phyloP scores from a whole-genome alignment of 2,888 invertebrate genomes.

The Acrobeloides nanus region DNA sequence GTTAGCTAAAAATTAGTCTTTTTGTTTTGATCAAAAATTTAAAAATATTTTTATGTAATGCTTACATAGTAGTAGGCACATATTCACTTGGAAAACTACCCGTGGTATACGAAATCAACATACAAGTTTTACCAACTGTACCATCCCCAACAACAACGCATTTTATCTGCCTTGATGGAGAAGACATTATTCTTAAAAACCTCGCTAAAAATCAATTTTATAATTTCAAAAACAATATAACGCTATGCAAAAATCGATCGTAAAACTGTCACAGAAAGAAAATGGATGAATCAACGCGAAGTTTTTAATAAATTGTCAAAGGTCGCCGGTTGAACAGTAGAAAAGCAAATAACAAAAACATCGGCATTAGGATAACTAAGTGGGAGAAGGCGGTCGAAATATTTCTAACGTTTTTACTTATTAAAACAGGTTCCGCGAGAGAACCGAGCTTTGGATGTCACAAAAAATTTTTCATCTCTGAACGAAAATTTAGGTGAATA shows the following conservation, averaged over 20 bases:
- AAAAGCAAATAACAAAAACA: constrained; percentile 98
- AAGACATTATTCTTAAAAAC: constrained; percentile 45
- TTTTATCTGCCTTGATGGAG: constrained; percentile 59
- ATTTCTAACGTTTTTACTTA: too few relatives aligned
- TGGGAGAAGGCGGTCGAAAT: constrained; percentile 84
- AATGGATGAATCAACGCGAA: too few relatives aligned
- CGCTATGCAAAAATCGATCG: too few relatives aligned
- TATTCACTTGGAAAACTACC: constrained; percentile 63
- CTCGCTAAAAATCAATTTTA: too few relatives aligned
- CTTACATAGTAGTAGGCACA: constrained; percentile 63
- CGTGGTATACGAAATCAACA: constrained; percentile 63
- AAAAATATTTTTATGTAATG: constrained; percentile 1
- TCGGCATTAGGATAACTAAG: constrained; percentile 96
- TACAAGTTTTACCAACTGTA: constrained; percentile 61
- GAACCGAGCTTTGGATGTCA: too few relatives aligned
- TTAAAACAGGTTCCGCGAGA: too few relatives aligned
- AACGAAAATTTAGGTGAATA: too few relatives aligned
- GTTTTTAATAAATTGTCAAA: too few relatives aligned
- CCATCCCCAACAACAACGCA: constrained; percentile 64
- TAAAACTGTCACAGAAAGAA: too few relatives aligned
- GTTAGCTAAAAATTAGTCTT: too few relatives aligned
- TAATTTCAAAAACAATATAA: too few relatives aligned
- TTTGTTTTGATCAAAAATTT: constrained; percentile 4
- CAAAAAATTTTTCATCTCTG: too few relatives aligned
- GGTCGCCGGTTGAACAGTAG: constrained; percentile 95